Base-by-base conservation (phyloP, 2,888 invertebrate genomes). In the Gymnosoma rotundatum region DNA sequence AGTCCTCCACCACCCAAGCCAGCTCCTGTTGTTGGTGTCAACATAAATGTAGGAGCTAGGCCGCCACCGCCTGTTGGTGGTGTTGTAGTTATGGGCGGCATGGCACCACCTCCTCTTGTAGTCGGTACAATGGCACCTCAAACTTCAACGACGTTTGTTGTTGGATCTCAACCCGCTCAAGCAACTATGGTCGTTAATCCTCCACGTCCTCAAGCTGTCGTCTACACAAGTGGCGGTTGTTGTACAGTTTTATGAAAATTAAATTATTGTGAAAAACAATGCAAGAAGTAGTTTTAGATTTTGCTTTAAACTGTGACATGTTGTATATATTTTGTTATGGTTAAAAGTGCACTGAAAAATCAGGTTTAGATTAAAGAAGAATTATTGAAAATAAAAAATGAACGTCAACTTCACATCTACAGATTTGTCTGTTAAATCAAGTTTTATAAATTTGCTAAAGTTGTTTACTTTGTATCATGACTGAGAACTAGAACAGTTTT, bases 161-260 rank as follows among this genome's bases (percentile, higher is more conserved):
- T 88, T 21, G 87, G 86, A 8, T 60, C 84, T 16, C 85, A 86
- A 38, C 50, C 52, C 12, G 52, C 48, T 2, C 78, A 78, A 18
- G 52, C 80, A 21, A 10, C 75, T 10, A 56, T 86, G 78, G 10
- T 84, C 4, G 58, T 80, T 0, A 67, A 56, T 56, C 60, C 63
- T 18, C 89, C 89, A 36, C 89, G 83, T 12, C 83, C 83, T 9
- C 69, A 69, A 12, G 79, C 70, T 1, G 80, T 83, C 3, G 80
- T 76, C 18, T 84, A 84, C 20, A 70, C 73, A 48, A 32, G 89
- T 70, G 45, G 89, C 86, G 83, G 87, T 87, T 90, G 90, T 79
- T 87, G 87, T 60, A 78, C 66, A 10, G 87, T 90, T 67, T 86
- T 87, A 66, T 90, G 85, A 52, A 75, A 38, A 32, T 32, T 0